Evolutionary conservation across 2,113 vertebrate genomes (phyloP).

Genomic region (Bambusicola thoracicus): DNA sequence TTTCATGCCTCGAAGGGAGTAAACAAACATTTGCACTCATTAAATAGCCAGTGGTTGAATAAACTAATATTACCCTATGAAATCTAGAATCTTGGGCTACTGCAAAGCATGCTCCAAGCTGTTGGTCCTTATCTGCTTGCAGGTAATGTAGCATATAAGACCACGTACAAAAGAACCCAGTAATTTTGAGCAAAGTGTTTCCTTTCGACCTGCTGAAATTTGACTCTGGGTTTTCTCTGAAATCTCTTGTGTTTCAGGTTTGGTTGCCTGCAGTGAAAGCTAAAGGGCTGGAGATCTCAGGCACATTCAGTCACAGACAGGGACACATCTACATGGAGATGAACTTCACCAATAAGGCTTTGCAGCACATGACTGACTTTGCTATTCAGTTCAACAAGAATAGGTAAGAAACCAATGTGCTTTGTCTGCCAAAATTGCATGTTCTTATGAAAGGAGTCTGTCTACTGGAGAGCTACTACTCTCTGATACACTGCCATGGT

Average conservation of each 20-base stretch:
- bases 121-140: not conserved
- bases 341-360: conserved; percentile 96
- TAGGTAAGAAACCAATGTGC: conserved; percentile 79
- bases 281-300: conserved; percentile 95
- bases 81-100: not conserved
- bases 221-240: too few relatives aligned
- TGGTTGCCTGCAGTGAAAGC: conserved; percentile 98
- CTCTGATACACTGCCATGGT: not conserved
- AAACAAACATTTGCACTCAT: not conserved
- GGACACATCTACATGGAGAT: conserved; percentile 99
- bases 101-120: not conserved
- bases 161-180: not conserved
- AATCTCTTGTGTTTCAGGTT: conserved; percentile 80
- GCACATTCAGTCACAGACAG: conserved; percentile 95
- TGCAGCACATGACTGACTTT: conserved; percentile 99
- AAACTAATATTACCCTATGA: not conserved
- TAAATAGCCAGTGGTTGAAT: not conserved
- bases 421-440: fast-evolving
- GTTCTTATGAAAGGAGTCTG: not conserved
- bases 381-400: conserved; percentile 99
- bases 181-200: not conserved
- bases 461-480: not conserved
- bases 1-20: not conserved
- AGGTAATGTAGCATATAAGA: not conserved
- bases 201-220: too few relatives aligned